Base-by-base conservation (phyloP, 2,888 invertebrate genomes). In the Tineola bisselliella region DNA sequence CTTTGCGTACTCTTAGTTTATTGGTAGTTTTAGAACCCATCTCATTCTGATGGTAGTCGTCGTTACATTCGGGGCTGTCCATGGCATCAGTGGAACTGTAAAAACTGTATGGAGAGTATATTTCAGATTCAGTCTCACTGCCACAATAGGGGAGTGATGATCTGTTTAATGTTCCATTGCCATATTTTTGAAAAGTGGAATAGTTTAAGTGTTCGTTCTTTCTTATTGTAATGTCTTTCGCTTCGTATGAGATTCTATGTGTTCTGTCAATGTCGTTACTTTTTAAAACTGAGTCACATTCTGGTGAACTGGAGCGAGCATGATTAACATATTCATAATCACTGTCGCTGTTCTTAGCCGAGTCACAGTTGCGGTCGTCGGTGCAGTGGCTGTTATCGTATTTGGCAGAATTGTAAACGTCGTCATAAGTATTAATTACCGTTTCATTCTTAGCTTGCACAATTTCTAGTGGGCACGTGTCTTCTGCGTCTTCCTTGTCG, bases 61-160 rank as follows among this genome's bases (percentile, higher is more conserved):
- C 87, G 61, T 77, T 82, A 44, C 63, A 63, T 0, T 69, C 74
- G 4, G 81, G 73, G 62, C 76, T 77, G 60, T 88, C 87, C 75
- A 86, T 82, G n/a, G 88, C 87, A 68, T 90, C 90, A 66, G 87
- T 89, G 10, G 89, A 89, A 65, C 88, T 89, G 73, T 91, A 93
- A 76, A 93, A 94, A 72, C 93, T 92, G 76, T 93, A 94, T 0
- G 94, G 93, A 8, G 94, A 91, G 71, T 94, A 94, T 63, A 94
- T 93, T 73, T 95, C 94, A 61, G 93, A 93, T 77, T 94, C 95
- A 6, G 90, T 90, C 77, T 94, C 94, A 72, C 94, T 94, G 63
- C 94, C 93, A 73, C 93, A 94, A 76, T 94, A 94, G 6, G 93
- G 93, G 59, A 93, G 86, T 2, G 93, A 93, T 54, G 93, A 89